Base-by-base conservation (phyloP, 1,140 invertebrate species). In the Amyelois transitella region DNA sequence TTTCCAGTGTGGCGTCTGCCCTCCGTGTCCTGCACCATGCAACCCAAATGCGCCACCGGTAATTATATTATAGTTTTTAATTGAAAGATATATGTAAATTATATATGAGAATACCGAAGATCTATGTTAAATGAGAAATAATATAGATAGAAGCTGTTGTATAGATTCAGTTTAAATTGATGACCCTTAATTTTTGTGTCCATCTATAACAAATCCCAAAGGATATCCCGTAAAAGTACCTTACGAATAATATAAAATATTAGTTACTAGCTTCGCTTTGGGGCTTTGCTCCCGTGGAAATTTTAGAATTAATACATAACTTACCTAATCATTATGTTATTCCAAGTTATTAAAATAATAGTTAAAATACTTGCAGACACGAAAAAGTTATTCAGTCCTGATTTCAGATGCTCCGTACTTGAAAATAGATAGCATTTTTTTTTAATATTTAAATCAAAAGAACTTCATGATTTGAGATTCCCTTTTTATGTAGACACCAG, bases 11-110 rank as follows among this genome's bases (percentile, higher is more conserved):
- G 74, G 80, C 2, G 77, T 81, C 0, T 84, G 80, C 43, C 83
- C 80, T 1, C 83, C 81, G 6, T 86, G 83, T 50, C 83, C 83
- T 0, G 83, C 83, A 1, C 70, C 80, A 3, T 86, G 83, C 56
- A 85, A 85, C 17, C 78, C 80, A 0, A 77, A 79, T 43, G 77
- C 70, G 20, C 77, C 80, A 19, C 80, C 77, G 56, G 81, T 83
- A 64, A 79, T 48, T 12, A 21, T 48, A 19, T 1, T 45, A 10
- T 45, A n/a, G n/a, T n/a, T n/a, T n/a, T n/a, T n/a, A n/a, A n/a
- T n/a, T n/a, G n/a, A n/a, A n/a, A n/a, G n/a, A 14, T 19, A 28
- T 28, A 28, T 28, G 1, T 28, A 28, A 28, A 10, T 8, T 3
- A 8, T 28, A 28, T 2, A 10, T 10, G 7, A 28, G 1, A 28